Evolutionary conservation across 2,888 invertebrate species (phyloP).

Genomic region (Cheilosia impressa): DNA sequence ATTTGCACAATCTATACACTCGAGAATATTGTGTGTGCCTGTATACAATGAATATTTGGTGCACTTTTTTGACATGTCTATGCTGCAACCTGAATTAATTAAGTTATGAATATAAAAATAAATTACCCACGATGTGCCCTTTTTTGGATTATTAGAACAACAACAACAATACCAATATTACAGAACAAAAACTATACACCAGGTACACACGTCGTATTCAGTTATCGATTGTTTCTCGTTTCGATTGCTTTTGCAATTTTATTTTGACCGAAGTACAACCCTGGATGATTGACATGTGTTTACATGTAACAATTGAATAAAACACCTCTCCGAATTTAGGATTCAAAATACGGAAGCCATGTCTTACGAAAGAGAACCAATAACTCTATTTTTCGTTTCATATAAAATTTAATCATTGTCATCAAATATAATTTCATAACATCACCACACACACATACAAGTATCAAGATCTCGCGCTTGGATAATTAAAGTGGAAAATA

Average conservation of each 20-base stretch:
- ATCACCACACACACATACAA: neutral
- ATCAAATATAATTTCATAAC: neutral
- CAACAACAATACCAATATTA: too few relatives aligned
- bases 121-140: neutral
- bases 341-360: too few relatives aligned
- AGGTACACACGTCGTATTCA: neutral
- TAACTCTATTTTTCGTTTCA: neutral
- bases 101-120: slow-evolving; percentile 40
- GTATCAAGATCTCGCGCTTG: neutral
- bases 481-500: slow-evolving; percentile 7
- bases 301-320: neutral
- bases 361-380: too few relatives aligned
- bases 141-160: neutral
- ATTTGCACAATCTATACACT: neutral
- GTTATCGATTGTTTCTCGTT: neutral
- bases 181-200: neutral
- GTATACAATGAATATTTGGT: slow-evolving; percentile 26
- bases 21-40: neutral
- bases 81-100: slow-evolving; percentile 49
- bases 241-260: neutral
- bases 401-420: neutral
- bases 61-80: slow-evolving; percentile 30
- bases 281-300: neutral
- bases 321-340: neutral
- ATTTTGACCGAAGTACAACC: neutral